Conservation (phyloP, 2,113 vertebrate species). For the Micronycteris hirsuta region DNA sequence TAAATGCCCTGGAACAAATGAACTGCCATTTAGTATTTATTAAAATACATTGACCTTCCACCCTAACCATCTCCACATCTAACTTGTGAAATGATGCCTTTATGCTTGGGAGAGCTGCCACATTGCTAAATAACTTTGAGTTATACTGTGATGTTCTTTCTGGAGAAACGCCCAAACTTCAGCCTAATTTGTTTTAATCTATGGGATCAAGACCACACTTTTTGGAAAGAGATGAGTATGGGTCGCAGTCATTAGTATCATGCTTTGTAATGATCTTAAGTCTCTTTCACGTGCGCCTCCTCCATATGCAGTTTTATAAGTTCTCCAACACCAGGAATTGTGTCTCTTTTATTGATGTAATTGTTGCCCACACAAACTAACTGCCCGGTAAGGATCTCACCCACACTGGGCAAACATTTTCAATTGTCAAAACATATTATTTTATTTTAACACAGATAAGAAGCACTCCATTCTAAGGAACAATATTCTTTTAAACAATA, state of each 20-base stretch:
- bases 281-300: background rate
- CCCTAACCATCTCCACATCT: background rate
- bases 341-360: background rate
- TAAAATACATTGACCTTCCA: background rate
- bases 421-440: background rate
- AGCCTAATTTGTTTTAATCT: background rate
- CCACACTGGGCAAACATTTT: background rate
- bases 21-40: background rate
- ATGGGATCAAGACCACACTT: background rate
- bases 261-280: background rate
- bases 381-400: background rate
- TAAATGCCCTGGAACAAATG: background rate
- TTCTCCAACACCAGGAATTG: background rate
- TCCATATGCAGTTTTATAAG: background rate
- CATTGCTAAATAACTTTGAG: background rate
- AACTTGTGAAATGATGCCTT: background rate
- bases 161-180: background rate
- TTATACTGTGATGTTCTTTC: background rate
- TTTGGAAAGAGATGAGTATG: background rate
- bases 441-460: background rate
- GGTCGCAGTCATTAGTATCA: background rate
- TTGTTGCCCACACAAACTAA: background rate
- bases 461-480: background rate
- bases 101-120: background rate
- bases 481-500: background rate